These are phyloP conservation scores for Gobio occitaniae DNA, from an alignment of 2,797 vertebrate species.

Conservation along the genomic window DNA sequence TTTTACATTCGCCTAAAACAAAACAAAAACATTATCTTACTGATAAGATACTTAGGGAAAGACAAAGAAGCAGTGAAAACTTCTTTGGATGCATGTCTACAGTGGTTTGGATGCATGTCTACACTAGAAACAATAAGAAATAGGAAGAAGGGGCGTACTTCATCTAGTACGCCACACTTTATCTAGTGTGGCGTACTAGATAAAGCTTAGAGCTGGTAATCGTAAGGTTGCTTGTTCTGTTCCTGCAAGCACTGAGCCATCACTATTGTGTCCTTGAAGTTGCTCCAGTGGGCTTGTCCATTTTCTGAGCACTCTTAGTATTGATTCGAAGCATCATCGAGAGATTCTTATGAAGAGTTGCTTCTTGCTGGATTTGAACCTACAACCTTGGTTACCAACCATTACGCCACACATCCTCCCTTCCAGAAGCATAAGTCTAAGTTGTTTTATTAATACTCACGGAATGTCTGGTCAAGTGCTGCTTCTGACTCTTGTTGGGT, in stretches of 20 bases:
- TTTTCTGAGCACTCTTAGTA: not conserved
- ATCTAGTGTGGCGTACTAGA: not conserved
- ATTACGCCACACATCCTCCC: not conserved
- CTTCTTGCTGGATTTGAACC: not conserved
- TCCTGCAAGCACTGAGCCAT: not conserved
- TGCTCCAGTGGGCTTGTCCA: not conserved
- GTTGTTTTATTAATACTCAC: slow-evolving; percentile 60
- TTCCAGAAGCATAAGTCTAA: not conserved
- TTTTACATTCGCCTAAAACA: slow-evolving; percentile 74
- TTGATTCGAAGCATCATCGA: not conserved
- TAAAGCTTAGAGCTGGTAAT: not conserved
- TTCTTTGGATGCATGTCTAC: not conserved
- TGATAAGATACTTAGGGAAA: not conserved
- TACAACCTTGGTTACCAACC: not conserved
- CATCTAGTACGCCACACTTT: not conserved
- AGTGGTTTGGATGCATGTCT: not conserved
- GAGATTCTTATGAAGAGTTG: not conserved
- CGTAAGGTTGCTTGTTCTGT: not conserved
- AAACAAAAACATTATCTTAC: slow-evolving; percentile 14
- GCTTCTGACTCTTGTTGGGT: slow-evolving; percentile 57
- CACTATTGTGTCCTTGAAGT: not conserved
- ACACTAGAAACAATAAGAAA: not conserved
- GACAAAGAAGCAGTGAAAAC: slow-evolving; percentile 13
- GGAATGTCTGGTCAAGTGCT: slow-evolving; percentile 61
- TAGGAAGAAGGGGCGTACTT: not conserved